A percentile compares a stretch with the other conserved stretches of the same genome.
Evolutionary conservation across 1,140 invertebrate genomes (phyloP).

Genomic region (Brachionus plicatilis): DNA sequence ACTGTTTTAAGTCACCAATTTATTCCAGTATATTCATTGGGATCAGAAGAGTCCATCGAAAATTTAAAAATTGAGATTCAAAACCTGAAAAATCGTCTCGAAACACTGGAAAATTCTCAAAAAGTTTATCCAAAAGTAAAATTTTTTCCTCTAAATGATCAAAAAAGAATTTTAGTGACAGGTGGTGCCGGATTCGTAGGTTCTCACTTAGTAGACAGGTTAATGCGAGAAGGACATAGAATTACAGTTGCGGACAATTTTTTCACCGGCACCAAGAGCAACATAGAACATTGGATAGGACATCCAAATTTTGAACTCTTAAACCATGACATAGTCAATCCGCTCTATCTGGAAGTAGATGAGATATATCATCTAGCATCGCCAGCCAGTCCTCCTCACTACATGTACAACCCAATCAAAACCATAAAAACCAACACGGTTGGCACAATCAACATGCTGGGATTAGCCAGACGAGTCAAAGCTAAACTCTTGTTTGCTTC

Average conservation of each 20-base stretch:
- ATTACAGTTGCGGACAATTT: slow-evolving; percentile 97
- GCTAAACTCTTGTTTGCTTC: slow-evolving; percentile 91
- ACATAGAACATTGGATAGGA: slow-evolving; percentile 97
- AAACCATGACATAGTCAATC: slow-evolving; percentile 97
- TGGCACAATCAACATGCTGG: slow-evolving; percentile 97
- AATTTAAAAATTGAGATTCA: not conserved
- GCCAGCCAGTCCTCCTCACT: slow-evolving; percentile 95
- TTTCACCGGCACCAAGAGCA: slow-evolving; percentile 90
- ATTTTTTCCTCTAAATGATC: slow-evolving; percentile 54
- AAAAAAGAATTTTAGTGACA: slow-evolving; percentile 85
- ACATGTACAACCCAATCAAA: slow-evolving; percentile 99
- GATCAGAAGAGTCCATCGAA: not conserved
- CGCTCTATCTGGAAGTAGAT: slow-evolving; percentile 94
- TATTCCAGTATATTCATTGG: not conserved
- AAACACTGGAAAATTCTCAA: not conserved
- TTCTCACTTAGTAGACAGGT: slow-evolving; percentile 86
- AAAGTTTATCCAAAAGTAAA: slow-evolving; percentile 35
- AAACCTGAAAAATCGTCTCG: not conserved
- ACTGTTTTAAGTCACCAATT: not conserved
- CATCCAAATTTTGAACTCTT: slow-evolving; percentile 98
- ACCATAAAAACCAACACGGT: slow-evolving; percentile 99
- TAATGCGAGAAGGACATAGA: slow-evolving; percentile 95
- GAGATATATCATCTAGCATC: slow-evolving; percentile 98
- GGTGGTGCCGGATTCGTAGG: slow-evolving; percentile 99
- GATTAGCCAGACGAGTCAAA: slow-evolving; percentile 83